phyloP scores from a whole-genome alignment of 1,140 invertebrate species.

The Oryzaephilus surinamensis region DNA sequence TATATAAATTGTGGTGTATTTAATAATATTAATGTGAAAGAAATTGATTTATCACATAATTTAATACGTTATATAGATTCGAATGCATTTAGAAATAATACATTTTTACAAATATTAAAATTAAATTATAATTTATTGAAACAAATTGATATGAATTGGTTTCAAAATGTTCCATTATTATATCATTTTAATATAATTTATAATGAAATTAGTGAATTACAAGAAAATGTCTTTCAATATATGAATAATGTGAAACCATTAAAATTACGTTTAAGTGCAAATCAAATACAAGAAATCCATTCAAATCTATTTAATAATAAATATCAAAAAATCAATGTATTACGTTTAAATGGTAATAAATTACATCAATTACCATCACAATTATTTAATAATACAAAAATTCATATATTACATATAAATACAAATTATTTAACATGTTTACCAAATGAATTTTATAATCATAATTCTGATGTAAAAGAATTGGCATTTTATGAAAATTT shows the following conservation, averaged over 20 bases:
- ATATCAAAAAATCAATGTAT: slow-evolving; percentile 6
- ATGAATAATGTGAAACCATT: slow-evolving; percentile 12
- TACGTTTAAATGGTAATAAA: slow-evolving; percentile 16
- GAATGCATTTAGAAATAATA: slow-evolving; percentile 18
- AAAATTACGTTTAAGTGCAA: slow-evolving; percentile 16
- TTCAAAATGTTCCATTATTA: slow-evolving; percentile 13
- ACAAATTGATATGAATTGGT: slow-evolving; percentile 15
- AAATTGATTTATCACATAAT: slow-evolving; percentile 17
- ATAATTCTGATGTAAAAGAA: slow-evolving; percentile 5
- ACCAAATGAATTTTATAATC: slow-evolving; percentile 9
- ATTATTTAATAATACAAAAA: slow-evolving; percentile 15
- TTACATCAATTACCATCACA: slow-evolving; percentile 7
- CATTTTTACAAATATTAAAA: slow-evolving; percentile 14
- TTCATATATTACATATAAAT: slow-evolving; percentile 13
- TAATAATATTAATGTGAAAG: slow-evolving; percentile 14
- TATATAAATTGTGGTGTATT: slow-evolving; percentile 13
- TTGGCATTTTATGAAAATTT: slow-evolving; percentile 14
- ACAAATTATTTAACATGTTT: slow-evolving; percentile 16
- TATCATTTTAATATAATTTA: slow-evolving; percentile 16
- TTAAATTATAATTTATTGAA: slow-evolving; percentile 17
- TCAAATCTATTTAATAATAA: slow-evolving; percentile 9
- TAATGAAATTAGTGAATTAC: slow-evolving; percentile 16
- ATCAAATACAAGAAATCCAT: slow-evolving; percentile 15
- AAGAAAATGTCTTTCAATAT: slow-evolving; percentile 13
- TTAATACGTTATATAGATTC: slow-evolving; percentile 11